Percentiles rank a stretch among this genome's conserved stretches.
Conservation (phyloP, 2,888 invertebrate genomes). For the Callinectes sapidus region DNA sequence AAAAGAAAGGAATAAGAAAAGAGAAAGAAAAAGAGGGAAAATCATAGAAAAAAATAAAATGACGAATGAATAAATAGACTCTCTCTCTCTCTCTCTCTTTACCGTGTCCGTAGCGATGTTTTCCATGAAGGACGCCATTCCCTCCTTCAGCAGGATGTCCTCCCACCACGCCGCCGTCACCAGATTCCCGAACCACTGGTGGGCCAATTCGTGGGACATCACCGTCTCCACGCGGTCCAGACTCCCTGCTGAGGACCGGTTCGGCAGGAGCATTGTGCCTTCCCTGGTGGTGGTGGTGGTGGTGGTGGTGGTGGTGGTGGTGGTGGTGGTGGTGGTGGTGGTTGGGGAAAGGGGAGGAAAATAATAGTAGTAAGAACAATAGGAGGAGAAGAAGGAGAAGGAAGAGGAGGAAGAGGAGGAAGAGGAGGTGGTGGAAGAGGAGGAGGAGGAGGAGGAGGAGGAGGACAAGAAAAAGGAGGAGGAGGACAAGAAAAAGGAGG, state of each 20-base stretch:
- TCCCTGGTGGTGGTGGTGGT: not conserved
- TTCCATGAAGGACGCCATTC: conserved; percentile 6
- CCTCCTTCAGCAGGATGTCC: conserved; percentile 15
- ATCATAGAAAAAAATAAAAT: no score
- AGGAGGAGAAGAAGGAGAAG: no score
- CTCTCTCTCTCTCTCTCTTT: not conserved
- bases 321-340: not conserved
- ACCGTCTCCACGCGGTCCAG: conserved; percentile 83
- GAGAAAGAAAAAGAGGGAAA: no score
- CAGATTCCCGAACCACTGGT: conserved; percentile 93
- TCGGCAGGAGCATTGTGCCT: not conserved
- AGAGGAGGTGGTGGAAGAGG: not conserved
- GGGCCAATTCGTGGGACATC: conserved; percentile 84
- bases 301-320: not conserved
- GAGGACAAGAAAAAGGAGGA: not conserved
- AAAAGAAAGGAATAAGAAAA: no score
- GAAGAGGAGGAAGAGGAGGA: not conserved
- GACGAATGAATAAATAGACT: no score
- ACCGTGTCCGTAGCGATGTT: not conserved
- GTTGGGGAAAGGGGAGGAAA: not conserved
- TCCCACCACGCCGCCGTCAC: conserved; percentile 87
- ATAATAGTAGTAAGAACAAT: no score
- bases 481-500: not conserved
- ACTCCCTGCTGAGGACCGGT: conserved; percentile 80
- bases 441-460: not conserved